Base-by-base conservation (phyloP, 30 jellyfish, hydroid and myxozoan genomes). In the Cassiopea xamachana region DNA sequence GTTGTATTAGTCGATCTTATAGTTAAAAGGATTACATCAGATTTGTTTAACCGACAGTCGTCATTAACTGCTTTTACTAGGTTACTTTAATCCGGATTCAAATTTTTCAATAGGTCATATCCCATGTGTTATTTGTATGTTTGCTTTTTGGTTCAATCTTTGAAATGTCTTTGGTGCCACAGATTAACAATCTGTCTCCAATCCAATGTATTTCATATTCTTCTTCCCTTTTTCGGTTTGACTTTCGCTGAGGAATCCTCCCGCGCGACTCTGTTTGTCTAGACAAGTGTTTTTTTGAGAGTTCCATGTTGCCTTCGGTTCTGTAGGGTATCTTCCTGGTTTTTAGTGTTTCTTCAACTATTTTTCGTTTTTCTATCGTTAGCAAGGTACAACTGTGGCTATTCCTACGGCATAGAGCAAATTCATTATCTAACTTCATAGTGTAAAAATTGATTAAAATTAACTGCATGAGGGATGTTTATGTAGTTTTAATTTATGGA, bases 71-170 rank as follows among this genome's bases (percentile, higher is more conserved):
- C 67, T 80, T 80, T 80, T 70, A 70, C 73, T 27, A 14, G 27
- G 89, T 73, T 45, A 84, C 86, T 48, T 48, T 84, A 84, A 84
- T 84, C 92, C 71, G 79, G 92, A 84, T 84, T 72, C 86, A 43
- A 19, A 47, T 75, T 7, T 84, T 70, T 72, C 74, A 59, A 70
- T 69, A 46, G 48, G 15, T 68, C 82, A 47, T 49, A 84, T 15
- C 85, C 73, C 92, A 74, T 84, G 86, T 84, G 85, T 55, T 84
- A 74, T 84, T 73, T 84, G 68, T 80, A 69, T 84, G 92, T 84
- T 73, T 84, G 83, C 92, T 71, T 84, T 84, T 50, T 84, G 92
- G 72, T 84, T 84, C 86, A 84, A 49, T 47, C 77, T 70, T 55
- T 44, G 27, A 39, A 46, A 60, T 13, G 47, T 59, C 58, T 46